A percentile compares a stretch with the other conserved stretches of the same genome.
These are phyloP conservation scores for Odontophorus gujanensis DNA, from an alignment of 2,113 vertebrate genomes.

Conservation along the genomic window DNA sequence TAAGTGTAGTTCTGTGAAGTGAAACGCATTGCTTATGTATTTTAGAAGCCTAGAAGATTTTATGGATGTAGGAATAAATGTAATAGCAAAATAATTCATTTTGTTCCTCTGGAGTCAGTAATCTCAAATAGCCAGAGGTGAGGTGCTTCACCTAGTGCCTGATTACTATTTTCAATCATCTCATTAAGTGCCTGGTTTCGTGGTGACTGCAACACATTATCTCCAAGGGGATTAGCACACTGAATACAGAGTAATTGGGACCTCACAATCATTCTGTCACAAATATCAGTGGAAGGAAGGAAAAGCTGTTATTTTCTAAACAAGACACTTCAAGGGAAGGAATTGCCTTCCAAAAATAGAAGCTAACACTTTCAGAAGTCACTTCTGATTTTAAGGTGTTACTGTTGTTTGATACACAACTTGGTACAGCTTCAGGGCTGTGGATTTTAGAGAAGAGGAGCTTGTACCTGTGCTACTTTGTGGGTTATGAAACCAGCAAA, in stretches of 20 bases:
- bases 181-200: slow-evolving; percentile 15
- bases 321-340: background rate
- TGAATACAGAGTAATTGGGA: background rate
- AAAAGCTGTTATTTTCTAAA: background rate
- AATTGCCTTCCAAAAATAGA: slow-evolving; percentile 29
- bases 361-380: background rate
- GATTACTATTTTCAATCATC: background rate
- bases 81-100: background rate
- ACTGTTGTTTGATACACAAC: background rate
- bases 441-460: background rate
- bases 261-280: background rate
- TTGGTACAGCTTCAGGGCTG: background rate
- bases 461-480: background rate
- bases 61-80: background rate
- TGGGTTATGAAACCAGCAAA: background rate
- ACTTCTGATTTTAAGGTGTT: background rate
- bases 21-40: background rate
- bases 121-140: slow-evolving; percentile 1
- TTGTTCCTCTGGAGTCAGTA: background rate
- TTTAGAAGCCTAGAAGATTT: background rate
- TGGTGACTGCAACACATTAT: background rate
- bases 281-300: background rate
- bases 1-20: background rate
- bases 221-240: background rate
- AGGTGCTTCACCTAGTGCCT: background rate